Evolutionary conservation across 2,797 vertebrate genomes (phyloP).

Genomic region (Cirrhinus molitorella): DNA sequence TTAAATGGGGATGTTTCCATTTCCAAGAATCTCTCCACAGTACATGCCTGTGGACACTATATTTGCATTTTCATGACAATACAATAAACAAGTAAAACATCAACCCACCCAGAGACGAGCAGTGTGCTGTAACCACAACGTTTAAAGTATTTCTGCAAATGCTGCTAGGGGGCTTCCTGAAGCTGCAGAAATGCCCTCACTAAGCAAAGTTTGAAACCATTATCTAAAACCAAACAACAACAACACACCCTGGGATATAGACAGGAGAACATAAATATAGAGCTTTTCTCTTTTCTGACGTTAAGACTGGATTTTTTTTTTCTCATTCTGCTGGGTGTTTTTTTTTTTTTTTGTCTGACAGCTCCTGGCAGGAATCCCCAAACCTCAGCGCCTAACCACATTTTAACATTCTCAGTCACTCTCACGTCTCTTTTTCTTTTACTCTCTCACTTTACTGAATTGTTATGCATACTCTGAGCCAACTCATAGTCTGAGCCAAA

Average conservation of each 20-base stretch:
- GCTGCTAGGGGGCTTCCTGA: constrained; percentile 58
- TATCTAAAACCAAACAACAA: constrained; percentile 66
- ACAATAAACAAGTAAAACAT: constrained; percentile 58
- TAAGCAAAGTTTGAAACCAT: constrained; percentile 68
- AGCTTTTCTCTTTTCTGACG: constrained; percentile 59
- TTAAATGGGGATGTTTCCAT: not conserved
- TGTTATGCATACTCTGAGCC: constrained; percentile 44
- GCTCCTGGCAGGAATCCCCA: constrained; percentile 64
- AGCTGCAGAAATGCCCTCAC: constrained; percentile 59
- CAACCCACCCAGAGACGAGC: constrained; percentile 45
- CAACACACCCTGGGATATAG: constrained; percentile 67
- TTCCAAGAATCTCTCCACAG: constrained; percentile 10
- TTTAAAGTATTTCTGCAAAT: constrained; percentile 63
- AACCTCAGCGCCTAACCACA: constrained; percentile 57
- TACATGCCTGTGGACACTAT: constrained; percentile 14
- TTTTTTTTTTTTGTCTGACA: constrained; percentile 56
- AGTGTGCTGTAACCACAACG: constrained; percentile 47
- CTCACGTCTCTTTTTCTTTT: constrained; percentile 37
- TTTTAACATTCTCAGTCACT: constrained; percentile 60
- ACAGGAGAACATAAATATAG: constrained; percentile 70
- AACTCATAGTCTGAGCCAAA: constrained; percentile 38
- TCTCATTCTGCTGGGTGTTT: constrained; percentile 56
- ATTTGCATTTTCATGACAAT: constrained; percentile 58
- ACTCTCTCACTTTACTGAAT: constrained; percentile 41
- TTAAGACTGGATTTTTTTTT: constrained; percentile 41